Evolutionary conservation across 1,140 invertebrate genomes (phyloP).

Genomic region (Drosophila carrolli): DNA sequence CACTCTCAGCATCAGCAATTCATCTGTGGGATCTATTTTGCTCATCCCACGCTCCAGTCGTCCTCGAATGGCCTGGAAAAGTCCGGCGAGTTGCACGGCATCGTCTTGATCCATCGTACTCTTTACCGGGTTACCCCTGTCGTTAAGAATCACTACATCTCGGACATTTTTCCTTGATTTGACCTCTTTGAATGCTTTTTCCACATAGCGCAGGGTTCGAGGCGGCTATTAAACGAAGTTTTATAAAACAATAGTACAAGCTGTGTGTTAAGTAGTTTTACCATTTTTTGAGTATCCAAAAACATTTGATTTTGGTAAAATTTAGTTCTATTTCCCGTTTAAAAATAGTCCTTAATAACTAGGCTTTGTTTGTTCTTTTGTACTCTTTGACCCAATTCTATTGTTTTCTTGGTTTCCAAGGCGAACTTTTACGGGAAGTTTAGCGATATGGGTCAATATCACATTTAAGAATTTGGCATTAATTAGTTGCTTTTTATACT

Average conservation of each 20-base stretch:
- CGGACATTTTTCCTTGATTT: slow-evolving; percentile 61
- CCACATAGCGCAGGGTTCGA: slow-evolving; percentile 68
- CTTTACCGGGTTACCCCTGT: slow-evolving; percentile 70
- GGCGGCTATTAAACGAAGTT: slow-evolving; percentile 24
- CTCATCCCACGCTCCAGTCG: slow-evolving; percentile 64
- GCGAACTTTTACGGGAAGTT: slow-evolving; percentile 3
- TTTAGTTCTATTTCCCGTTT: no score
- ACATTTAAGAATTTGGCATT: not conserved
- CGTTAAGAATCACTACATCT: slow-evolving; percentile 73
- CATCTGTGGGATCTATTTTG: slow-evolving; percentile 70
- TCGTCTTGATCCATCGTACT: slow-evolving; percentile 60
- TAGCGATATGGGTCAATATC: slow-evolving; percentile 48
- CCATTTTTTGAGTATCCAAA: slow-evolving; percentile 35
- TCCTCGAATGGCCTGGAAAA: slow-evolving; percentile 64
- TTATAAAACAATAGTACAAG: not conserved
- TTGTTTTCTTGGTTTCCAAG: slow-evolving; percentile 32
- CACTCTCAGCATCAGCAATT: slow-evolving; percentile 68
- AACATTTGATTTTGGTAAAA: slow-evolving; percentile 23
- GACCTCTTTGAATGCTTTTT: slow-evolving; percentile 64
- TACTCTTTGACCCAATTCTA: not conserved
- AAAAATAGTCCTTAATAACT: no score
- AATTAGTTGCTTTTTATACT: not conserved
- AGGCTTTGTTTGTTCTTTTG: no score
- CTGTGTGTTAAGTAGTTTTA: slow-evolving; percentile 5
- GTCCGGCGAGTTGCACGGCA: slow-evolving; percentile 64